Conservation (phyloP, 2,888 invertebrate genomes). For the Amblyteles armatorius region DNA sequence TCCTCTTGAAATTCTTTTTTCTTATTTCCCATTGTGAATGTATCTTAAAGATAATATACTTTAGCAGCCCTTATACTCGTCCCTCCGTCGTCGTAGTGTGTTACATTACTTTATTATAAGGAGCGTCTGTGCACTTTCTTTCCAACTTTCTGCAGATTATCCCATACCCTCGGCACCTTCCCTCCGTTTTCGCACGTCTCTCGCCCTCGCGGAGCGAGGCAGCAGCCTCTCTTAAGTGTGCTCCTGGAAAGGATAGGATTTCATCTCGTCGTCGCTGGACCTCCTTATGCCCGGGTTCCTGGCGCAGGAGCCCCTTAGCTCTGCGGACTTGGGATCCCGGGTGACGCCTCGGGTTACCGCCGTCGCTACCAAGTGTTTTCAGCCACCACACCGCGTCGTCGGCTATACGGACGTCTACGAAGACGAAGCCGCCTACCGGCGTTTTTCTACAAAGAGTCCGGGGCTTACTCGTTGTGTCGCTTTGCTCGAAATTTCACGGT, state of each 20-base stretch:
- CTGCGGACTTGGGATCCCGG: constrained; percentile 63
- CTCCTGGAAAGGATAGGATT: constrained; percentile 76
- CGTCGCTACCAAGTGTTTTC: constrained; percentile 80
- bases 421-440: constrained; percentile 14
- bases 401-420: constrained; percentile 38
- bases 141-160: constrained; percentile 20
- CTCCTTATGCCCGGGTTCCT: constrained; percentile 63
- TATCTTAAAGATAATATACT: not conserved
- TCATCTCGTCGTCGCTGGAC: constrained; percentile 77
- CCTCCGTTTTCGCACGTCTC: constrained; percentile 46
- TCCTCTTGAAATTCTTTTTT: not conserved
- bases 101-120: constrained; percentile 16
- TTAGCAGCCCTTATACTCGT: not conserved
- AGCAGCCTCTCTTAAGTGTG: constrained; percentile 75
- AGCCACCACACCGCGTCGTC: constrained; percentile 61
- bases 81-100: not conserved
- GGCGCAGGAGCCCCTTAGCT: constrained; percentile 47
- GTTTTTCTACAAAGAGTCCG: not conserved
- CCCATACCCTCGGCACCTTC: constrained; percentile 33
- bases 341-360: constrained; percentile 80
- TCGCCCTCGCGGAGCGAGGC: constrained; percentile 43
- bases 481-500: constrained; percentile 67
- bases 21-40: constrained; percentile 9
- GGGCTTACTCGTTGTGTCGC: constrained; percentile 32
- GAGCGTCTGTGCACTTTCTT: constrained; percentile 25